Evolutionary conservation across 1,140 invertebrate species (phyloP).

Genomic region (Camponotus vicinus): DNA sequence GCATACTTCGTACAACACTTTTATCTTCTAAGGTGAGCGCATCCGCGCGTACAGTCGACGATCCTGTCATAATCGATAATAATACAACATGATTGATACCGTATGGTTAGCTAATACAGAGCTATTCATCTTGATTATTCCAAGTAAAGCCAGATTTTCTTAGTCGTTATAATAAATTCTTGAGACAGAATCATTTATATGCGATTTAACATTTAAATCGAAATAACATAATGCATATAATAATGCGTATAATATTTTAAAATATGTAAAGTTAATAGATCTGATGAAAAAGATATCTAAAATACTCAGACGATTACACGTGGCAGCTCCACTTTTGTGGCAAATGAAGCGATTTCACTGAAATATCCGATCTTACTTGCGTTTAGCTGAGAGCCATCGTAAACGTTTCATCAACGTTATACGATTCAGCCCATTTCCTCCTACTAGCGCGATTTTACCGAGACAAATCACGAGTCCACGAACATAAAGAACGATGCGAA

Average conservation of each 20-base stretch:
- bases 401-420: conserved; percentile 38
- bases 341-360: conserved; percentile 4
- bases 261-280: neutral
- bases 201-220: neutral
- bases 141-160: conserved; percentile 4
- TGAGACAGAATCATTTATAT: neutral
- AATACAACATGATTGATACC: conserved; percentile 21
- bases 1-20: conserved; percentile 55
- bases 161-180: conserved; percentile 1
- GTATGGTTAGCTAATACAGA: conserved; percentile 5
- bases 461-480: conserved; percentile 42
- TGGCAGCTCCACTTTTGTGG: neutral
- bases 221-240: neutral
- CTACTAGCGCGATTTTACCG: conserved; percentile 41
- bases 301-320: neutral
- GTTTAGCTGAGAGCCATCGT: conserved; percentile 22
- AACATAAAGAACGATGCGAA: conserved; percentile 2
- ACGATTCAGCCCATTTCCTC: conserved; percentile 34
- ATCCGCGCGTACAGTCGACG: neutral
- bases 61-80: conserved; percentile 11
- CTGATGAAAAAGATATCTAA: neutral
- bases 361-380: conserved; percentile 12
- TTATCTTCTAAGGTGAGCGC: conserved; percentile 60
- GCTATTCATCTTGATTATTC: conserved; percentile 10
- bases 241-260: neutral